Evolutionary conservation across 2,113 vertebrate genomes (phyloP), one percentile per base, ranked within the genome.

Genomic region (Pavo muticus): DNA sequence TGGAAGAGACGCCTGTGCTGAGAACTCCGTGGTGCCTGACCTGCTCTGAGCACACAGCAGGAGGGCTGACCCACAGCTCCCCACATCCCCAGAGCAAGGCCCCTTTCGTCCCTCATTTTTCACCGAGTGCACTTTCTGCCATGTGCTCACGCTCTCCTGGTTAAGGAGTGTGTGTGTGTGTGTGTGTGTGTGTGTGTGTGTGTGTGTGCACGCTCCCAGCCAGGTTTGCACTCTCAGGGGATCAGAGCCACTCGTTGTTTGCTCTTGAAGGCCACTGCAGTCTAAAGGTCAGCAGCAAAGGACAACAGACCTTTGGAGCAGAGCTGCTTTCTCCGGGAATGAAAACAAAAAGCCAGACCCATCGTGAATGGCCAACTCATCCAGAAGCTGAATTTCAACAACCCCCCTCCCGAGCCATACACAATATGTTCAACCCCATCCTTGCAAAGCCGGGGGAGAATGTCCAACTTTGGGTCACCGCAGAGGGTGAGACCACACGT

Each of bases 301-400:
- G 45, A 93, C 70, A 90, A 93, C 89, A 93, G 90, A 94, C 91
- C 93, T 96, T 96, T 92, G 93, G 89, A 93, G 48, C 84, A 61
- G 44, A 82, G 56, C 2, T 59, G 54, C 77, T 77, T 71, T 76
- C 87, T 69, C 21, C 29, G 40, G 32, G 64, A 60, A 85, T 13
- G 19, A 83, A 94, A 91, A 75, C 1, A 3, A 65, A 92, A 84
- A 87, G 11, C 8, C 69, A 72, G 59, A 84, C 37, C 40, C 42
- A 54, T 54, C 60, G 17, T 11, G 39, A 91, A 71, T 12, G 14
- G 8, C 12, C 0, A 0, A 35, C 52, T 85, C 24, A 35, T 60
- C 40, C 78, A 75, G 52, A 73, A 83, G 65, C 25, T 79, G 40
- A 76, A 85, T 60, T 87, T 77, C 60, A 47, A 59, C 1, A 9